Base-by-base conservation (phyloP, 2,888 invertebrate genomes). In the Calephelis perditalis region DNA sequence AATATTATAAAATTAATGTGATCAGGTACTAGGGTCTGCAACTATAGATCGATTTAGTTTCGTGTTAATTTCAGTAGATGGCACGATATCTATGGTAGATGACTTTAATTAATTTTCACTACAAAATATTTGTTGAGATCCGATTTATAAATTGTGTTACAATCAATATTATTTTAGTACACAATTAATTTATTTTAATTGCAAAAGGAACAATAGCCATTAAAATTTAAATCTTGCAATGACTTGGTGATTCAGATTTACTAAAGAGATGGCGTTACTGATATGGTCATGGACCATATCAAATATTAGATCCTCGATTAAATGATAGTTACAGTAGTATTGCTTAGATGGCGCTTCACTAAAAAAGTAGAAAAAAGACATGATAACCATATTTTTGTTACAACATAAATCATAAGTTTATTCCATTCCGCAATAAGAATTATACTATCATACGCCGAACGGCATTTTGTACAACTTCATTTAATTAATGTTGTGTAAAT, bases 31-130 rank as follows among this genome's bases (percentile, higher is more conserved):
- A 11, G 55, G 12, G 54, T 26, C 43, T 15, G 1, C 49, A 15
- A 7, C 12, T 46, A 59, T 43, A 75, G 73, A 72, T 75, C 74
- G 72, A 73, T 70, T 68, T 68, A 70, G 73, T 77, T 70, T 74
- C 0, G 10, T 0, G 12, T 3, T 55, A 6, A 36, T 8, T 11
- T 6, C 47, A 56, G n/a, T 56, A 84, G 84, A 77, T 75, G 81
- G 69, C 78, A 64, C 58, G 66, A 57, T 11, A 57, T 9, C 52
- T 64, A 75, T 73, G 75, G 70, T 73, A 71, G 54, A 55, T 12
- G 69, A 69, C 70, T 73, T 26, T 26, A 26, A 70, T 66, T 63
- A 59, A 46, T n/a, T 6, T 10, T 49, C 5, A 10, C 26, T 0
- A n/a, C 5, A 26, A 10, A 47, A 47, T 15, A 47, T 5, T 49